Evolutionary conservation across 2,797 vertebrate species (phyloP).

Genomic region (Scomberomorus guttatus): DNA sequence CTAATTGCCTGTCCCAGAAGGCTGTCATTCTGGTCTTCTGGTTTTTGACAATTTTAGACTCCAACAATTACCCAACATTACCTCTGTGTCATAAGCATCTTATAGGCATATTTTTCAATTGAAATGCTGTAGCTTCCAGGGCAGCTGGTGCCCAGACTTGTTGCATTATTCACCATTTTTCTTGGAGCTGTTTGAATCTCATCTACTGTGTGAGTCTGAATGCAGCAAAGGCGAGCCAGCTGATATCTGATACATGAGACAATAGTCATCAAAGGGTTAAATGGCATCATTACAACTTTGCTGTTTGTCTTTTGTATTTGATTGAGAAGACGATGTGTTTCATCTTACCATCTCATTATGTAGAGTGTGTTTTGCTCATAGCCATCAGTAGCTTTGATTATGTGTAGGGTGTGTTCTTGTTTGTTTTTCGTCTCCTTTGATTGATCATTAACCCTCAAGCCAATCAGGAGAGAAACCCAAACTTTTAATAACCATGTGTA

Average conservation of each 20-base stretch:
- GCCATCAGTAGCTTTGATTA: conserved; percentile 50
- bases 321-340: conserved; percentile 53
- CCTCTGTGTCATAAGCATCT: not conserved
- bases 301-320: conserved; percentile 35
- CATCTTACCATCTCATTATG: conserved; percentile 43
- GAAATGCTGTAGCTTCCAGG: not conserved
- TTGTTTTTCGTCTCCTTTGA: conserved; percentile 57
- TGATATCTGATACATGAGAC: conserved; percentile 21
- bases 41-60: not conserved
- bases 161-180: conserved; percentile 32
- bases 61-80: not conserved
- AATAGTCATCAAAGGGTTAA: conserved; percentile 24
- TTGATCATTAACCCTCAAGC: conserved; percentile 68
- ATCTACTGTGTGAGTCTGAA: not conserved
- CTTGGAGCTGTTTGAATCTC: conserved; percentile 9
- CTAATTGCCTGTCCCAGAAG: not conserved
- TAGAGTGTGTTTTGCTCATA: conserved; percentile 31
- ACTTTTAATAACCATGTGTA: conserved; percentile 37
- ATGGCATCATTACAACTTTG: conserved; percentile 30
- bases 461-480: conserved; percentile 46
- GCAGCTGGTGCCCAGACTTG: conserved; percentile 14
- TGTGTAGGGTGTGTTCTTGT: conserved; percentile 37
- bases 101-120: not conserved
- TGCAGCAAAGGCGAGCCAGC: conserved; percentile 3
- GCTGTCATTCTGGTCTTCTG: not conserved